phyloP scores from a whole-genome alignment of 1,140 invertebrate species.

The Penaeus indicus region DNA sequence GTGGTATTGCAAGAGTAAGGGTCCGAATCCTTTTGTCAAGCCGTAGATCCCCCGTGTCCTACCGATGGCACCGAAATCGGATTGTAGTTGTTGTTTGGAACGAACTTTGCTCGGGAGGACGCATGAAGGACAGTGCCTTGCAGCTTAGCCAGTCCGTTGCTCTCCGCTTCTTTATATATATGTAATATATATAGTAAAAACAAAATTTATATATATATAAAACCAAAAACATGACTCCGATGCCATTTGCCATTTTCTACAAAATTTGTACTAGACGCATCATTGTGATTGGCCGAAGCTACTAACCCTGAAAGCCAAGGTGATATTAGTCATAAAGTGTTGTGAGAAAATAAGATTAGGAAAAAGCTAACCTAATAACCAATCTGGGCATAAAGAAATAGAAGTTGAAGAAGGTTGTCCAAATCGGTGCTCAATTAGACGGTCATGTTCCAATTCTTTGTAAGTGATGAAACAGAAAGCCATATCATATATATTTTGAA shows the following conservation, averaged over 20 bases:
- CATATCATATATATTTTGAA: constrained; percentile 64
- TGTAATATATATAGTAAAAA: too few species aligned
- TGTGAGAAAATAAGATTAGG: constrained; percentile 49
- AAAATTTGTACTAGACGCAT: constrained; percentile 32
- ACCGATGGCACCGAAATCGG: constrained; percentile 37
- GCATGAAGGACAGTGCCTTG: constrained; percentile 58
- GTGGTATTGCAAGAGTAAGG: constrained; percentile 11
- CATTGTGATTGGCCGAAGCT: constrained; percentile 48
- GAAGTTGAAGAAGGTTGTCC: neutral
- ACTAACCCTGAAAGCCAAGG: constrained; percentile 43
- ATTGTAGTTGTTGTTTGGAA: constrained; percentile 38
- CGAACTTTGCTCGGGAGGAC: constrained; percentile 29
- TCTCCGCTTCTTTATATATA: constrained; percentile 29
- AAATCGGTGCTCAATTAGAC: constrained; percentile 61
- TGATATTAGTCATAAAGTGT: constrained; percentile 58
- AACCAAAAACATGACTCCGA: constrained; percentile 21
- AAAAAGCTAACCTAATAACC: neutral
- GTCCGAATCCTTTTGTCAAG: constrained; percentile 42
- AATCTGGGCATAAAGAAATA: constrained; percentile 30
- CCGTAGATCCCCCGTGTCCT: constrained; percentile 45
- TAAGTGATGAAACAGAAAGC: constrained; percentile 50
- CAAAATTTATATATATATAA: constrained; percentile 2
- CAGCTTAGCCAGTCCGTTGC: constrained; percentile 56
- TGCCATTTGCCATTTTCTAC: constrained; percentile 25
- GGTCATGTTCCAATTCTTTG: constrained; percentile 53